Evolutionary conservation across 2,113 vertebrate genomes (phyloP), one percentile per base, ranked within the genome.

Genomic region (Manacus vitellinus): DNA sequence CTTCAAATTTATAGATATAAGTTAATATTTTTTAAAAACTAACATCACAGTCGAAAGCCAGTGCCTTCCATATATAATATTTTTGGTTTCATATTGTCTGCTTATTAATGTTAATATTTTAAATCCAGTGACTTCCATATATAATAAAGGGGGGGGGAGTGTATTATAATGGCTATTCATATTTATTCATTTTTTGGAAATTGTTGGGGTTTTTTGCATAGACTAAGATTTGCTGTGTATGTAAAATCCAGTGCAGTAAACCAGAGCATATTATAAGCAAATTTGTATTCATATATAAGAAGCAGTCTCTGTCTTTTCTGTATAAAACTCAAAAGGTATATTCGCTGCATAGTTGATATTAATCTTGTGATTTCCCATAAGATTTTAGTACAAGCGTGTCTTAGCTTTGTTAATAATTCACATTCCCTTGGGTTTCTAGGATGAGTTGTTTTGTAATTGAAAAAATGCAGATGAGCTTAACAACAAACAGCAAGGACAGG

Each of bases 381-480:
- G 68, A 79, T 92, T 92, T 74, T 92, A 73, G 65, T 84, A 76
- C 72, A 79, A 90, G 63, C 63, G 15, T 79, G 66, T 82, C 62
- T 89, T 49, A 72, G 54, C 61, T 87, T 63, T 82, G 74, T 81
- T 97, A 95, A 97, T 97, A 93, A 95, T 92, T 94, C 73, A 79
- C 18, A 0, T 87, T 85, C 88, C 84, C 80, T 51, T 61, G 88
- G 41, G 78, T 94, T 96, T 81, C 75, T 89, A 71, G 75, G 75
- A 91, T 86, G 92, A 93, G 35, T 87, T 95, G 80, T 61, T 74
- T 63, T 28, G 22, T 95, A 96, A 97, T 78, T 96, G 92, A 96
- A 97, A 97, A 97, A 93, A 96, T 96, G 94, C 81, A 96, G 89
- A 95, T 94, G 92, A 98, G 63, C 41, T 68, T 94, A 75, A 75